Evolutionary conservation across 2,113 vertebrate species (phyloP).

Genomic region (Centrocercus urophasianus): DNA sequence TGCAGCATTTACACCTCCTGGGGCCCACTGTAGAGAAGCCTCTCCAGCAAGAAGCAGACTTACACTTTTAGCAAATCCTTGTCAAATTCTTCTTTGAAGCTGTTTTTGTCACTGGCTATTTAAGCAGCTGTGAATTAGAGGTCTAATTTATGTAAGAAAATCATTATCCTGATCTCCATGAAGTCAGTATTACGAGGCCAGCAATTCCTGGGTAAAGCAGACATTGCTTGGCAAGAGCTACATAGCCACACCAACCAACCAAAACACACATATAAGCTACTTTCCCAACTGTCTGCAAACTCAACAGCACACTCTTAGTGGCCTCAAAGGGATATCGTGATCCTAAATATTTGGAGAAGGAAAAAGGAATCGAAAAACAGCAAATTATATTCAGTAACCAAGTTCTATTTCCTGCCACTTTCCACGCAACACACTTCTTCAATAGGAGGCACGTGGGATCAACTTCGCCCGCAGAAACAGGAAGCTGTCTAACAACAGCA

Average conservation of each 20-base stretch:
- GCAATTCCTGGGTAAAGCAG: neutral
- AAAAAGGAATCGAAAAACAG: neutral
- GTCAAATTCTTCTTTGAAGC: neutral
- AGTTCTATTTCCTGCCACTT: neutral
- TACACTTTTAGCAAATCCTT: neutral
- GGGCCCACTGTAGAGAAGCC: neutral
- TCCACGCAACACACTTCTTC: neutral
- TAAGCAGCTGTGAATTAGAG: neutral
- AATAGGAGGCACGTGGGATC: neutral
- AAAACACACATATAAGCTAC: rapidly evolving
- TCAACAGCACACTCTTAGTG: neutral
- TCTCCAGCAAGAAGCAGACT: neutral
- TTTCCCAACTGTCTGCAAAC: neutral
- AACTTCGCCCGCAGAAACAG: neutral
- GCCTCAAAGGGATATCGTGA: neutral
- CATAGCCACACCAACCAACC: neutral
- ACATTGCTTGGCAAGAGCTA: rapidly evolving
- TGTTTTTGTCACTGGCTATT: neutral
- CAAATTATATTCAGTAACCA: neutral
- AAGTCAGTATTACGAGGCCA: neutral
- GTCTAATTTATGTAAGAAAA: neutral
- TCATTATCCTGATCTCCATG: neutral
- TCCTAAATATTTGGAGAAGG: neutral
- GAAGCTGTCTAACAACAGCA: neutral
- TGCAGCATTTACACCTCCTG: neutral